Percentiles rank a stretch among this genome's conserved stretches.
Evolutionary conservation across 2,113 vertebrate species (phyloP).

Genomic region (Myotis brandtii): DNA sequence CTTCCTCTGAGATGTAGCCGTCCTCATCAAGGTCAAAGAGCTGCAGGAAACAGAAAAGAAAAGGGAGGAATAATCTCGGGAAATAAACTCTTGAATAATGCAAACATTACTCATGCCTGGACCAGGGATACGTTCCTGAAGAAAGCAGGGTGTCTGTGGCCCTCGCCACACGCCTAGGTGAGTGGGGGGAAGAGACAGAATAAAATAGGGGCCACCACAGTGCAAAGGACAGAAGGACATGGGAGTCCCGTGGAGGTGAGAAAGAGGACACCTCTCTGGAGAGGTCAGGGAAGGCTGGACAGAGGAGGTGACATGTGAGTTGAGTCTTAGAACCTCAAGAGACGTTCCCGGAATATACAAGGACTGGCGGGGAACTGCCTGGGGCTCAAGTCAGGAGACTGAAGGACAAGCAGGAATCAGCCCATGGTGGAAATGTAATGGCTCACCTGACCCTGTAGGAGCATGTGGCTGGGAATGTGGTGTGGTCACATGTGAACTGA

Average conservation of each 20-base stretch:
- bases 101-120: neutral
- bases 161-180: neutral
- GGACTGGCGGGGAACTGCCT: neutral
- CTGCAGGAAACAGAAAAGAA: slow-evolving; percentile 80
- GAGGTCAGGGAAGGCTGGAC: neutral
- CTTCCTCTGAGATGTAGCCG: slow-evolving; percentile 91
- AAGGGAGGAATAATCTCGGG: neutral
- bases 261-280: neutral
- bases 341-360: neutral
- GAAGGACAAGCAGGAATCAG: neutral
- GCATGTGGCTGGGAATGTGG: accelerated
- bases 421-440: neutral
- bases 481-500: neutral
- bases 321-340: neutral
- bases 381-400: neutral
- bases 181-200: neutral
- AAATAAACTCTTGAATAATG: neutral
- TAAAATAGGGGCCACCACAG: neutral
- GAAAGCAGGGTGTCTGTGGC: neutral
- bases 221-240: neutral
- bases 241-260: neutral
- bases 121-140: neutral
- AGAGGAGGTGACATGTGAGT: neutral
- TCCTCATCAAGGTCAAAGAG: slow-evolving; percentile 96
- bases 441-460: neutral